A percentile compares a stretch with the other conserved stretches of the same genome.
Conservation (phyloP, 2,797 vertebrate species). For the Gymnopithys bicolor region DNA sequence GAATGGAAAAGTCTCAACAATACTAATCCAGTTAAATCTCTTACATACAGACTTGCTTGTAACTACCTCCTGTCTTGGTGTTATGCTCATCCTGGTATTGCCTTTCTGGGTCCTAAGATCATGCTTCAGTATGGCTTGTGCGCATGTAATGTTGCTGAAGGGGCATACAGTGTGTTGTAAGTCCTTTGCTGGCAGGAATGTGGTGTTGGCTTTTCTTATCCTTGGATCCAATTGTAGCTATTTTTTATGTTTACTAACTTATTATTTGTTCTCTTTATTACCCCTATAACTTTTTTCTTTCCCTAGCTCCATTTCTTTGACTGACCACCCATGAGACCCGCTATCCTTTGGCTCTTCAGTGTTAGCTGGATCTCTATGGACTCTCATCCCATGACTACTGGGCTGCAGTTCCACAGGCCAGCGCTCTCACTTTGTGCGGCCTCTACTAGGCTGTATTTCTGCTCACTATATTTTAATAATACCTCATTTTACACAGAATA, state of each 20-base stretch:
- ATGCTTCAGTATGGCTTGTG: rapidly evolving
- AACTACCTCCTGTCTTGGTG: neutral
- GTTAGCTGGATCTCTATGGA: neutral
- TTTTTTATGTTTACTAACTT: neutral
- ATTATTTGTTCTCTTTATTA: neutral
- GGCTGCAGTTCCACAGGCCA: neutral
- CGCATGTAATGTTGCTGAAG: neutral
- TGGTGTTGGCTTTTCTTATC: neutral
- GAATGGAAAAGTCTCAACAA: neutral
- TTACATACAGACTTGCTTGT: neutral
- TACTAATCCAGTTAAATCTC: neutral
- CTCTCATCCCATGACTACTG: too few species aligned
- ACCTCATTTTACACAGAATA: neutral
- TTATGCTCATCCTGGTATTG: neutral
- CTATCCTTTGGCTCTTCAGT: neutral
- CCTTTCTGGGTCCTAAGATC: neutral
- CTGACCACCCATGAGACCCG: neutral
- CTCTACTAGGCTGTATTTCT: neutral
- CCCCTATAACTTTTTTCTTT: neutral
- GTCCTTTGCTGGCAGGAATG: neutral
- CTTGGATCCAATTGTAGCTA: neutral
- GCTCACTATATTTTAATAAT: neutral
- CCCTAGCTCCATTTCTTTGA: neutral
- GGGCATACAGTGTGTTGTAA: neutral
- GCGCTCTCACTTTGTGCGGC: neutral